Evolutionary conservation across 2,797 vertebrate genomes (phyloP), one percentile per base, ranked within the genome.

Genomic region (Falco rusticolus): DNA sequence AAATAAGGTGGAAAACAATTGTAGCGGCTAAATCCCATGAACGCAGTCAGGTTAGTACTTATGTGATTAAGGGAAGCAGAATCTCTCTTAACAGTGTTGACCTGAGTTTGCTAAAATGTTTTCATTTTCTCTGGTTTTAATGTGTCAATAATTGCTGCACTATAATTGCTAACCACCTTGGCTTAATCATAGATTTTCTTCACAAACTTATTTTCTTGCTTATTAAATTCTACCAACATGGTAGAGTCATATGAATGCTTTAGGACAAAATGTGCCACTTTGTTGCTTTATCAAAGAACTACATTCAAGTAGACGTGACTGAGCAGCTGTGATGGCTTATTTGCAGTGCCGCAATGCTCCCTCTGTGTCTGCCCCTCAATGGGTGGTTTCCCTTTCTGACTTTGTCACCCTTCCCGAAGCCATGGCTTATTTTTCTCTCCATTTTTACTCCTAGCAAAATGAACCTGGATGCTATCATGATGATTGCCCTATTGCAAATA

Each of bases 301-400:
- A 2, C 13, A 3, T 41, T 85, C 24, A 33, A 21, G 63, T 5
- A 16, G 66, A 31, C 20, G 4, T 5, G 24, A 11, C 56, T 4
- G 74, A 70, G 68, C 57, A 64, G 74, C 21, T 33, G 19, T 2
- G 16, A 17, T 10, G 81, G 29, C 9, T 41, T 19, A 43, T 63
- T 63, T 61, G 21, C 13, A 20, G 54, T 1, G 18, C 34, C 6
- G 21, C 71, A 8, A 8, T 0, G 28, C 26, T 80, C 57, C 53
- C 20, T 50, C 51, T 6, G 12, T 13, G 37, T 19, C 57, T 66
- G 25, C 3, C 57, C 34, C 33, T 66, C 63, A 7, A 2, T 0
- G 5, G 18, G 14, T 25, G 6, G 18, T 56, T 91, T 79, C 33
- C 28, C 26, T 43, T 59, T 28, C 63, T n/a, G 25, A 6, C 39